Conservation (phyloP, 2,888 invertebrate species). For the Pandemis heparana region DNA sequence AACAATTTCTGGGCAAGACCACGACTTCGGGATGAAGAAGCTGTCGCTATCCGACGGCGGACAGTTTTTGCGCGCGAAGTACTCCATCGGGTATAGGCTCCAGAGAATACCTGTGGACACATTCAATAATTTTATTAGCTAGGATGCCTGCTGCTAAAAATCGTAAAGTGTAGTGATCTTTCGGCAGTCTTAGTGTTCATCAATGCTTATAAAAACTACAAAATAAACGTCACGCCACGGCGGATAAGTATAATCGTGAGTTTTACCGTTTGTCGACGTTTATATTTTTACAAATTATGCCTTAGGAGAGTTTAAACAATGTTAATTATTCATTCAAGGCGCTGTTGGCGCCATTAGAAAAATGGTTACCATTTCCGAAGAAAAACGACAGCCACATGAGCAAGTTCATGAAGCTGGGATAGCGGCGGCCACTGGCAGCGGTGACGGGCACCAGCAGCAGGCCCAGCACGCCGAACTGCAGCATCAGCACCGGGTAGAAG, state of each 20-base stretch:
- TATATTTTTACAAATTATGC: no score
- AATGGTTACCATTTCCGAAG: conserved; percentile 88
- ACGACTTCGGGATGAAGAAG: conserved; percentile 79
- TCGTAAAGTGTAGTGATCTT: no score
- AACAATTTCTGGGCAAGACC: conserved; percentile 78
- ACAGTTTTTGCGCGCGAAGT: conserved; percentile 92
- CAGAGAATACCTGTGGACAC: conserved; percentile 84
- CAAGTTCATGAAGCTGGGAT: conserved; percentile 89
- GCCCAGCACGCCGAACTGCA: conserved; percentile 91
- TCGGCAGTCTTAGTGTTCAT: no score
- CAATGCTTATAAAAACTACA: no score
- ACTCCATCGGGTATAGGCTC: conserved; percentile 94
- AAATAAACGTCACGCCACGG: no score
- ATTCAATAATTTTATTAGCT: neutral
- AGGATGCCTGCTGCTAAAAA: no score
- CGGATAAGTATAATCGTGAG: no score
- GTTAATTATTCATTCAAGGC: neutral
- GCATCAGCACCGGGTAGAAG: conserved; percentile 94
- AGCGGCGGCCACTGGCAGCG: conserved; percentile 68
- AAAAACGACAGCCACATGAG: conserved; percentile 93
- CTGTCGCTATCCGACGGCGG: conserved; percentile 80
- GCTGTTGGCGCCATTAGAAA: neutral
- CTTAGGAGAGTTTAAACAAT: neutral
- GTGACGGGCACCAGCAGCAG: conserved; percentile 84
- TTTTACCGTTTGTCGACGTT: no score